phyloP scores from a whole-genome alignment of 2,888 invertebrate genomes.

The Meganola albula region DNA sequence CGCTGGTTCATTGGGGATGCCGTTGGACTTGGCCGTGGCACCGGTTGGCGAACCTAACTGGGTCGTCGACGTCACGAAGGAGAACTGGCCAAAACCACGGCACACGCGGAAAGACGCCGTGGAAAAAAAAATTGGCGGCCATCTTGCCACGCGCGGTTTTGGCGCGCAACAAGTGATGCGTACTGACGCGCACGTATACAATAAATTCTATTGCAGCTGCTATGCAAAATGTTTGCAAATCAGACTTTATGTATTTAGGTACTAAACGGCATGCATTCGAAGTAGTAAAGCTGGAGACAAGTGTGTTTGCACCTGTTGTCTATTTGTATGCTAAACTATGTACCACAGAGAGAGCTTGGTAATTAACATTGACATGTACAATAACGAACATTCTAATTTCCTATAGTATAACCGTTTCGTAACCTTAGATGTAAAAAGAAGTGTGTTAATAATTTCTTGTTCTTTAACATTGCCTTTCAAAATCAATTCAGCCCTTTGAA shows the following conservation, averaged over 20 bases:
- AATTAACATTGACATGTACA: conserved; percentile 24
- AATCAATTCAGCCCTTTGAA: no score
- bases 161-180: conserved; percentile 41
- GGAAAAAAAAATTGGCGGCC: conserved; percentile 56
- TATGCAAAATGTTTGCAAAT: conserved; percentile 57
- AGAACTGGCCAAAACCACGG: conserved; percentile 72
- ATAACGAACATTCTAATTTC: conserved; percentile 19
- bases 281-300: conserved; percentile 43
- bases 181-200: conserved; percentile 54
- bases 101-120: conserved; percentile 64
- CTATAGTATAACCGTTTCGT: no score
- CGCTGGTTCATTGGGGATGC: conserved; percentile 74
- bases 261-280: conserved; percentile 54
- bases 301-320: conserved; percentile 32
- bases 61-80: conserved; percentile 70
- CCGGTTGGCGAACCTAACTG: conserved; percentile 73
- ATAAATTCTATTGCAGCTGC: conserved; percentile 69
- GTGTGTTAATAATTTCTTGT: no score
- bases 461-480: no score
- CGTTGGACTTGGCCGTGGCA: conserved; percentile 75
- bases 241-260: conserved; percentile 68
- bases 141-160: conserved; percentile 61
- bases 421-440: no score
- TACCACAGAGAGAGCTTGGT: conserved; percentile 22
- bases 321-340: conserved; percentile 28